A percentile compares a stretch with the other conserved stretches of the same genome.
phyloP scores from a whole-genome alignment of 1,140 invertebrate genomes.

The Polyergus mexicanus region DNA sequence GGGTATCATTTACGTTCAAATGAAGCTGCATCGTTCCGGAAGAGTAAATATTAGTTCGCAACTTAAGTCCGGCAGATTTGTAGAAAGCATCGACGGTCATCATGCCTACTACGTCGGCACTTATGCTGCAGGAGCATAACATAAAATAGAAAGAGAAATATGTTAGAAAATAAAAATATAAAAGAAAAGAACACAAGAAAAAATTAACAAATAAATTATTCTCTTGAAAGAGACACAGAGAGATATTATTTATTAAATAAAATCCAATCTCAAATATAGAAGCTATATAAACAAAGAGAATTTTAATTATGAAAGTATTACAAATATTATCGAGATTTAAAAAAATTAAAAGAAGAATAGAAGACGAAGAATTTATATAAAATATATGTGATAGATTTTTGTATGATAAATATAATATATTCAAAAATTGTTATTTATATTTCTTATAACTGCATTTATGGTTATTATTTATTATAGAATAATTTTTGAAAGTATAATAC shows the following conservation, averaged over 20 bases:
- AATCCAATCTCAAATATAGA: background rate
- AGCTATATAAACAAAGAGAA: background rate
- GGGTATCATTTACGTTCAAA: conserved; percentile 90
- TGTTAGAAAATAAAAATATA: background rate
- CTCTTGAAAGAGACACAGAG: background rate
- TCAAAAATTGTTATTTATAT: background rate
- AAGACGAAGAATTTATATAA: background rate
- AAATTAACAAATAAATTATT: conserved; percentile 6
- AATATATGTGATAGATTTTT: background rate
- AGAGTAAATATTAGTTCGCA: conserved; percentile 94
- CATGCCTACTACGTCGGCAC: conserved; percentile 92
- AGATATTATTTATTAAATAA: conserved; percentile 11
- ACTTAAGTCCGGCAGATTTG: conserved; percentile 92
- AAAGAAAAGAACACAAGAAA: background rate
- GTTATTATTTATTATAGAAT: conserved; percentile 5
- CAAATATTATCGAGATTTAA: background rate
- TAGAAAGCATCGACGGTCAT: conserved; percentile 95
- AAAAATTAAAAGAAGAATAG: background rate
- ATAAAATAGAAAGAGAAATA: background rate
- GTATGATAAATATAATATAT: background rate
- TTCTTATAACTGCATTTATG: background rate
- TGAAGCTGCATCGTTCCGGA: conserved; percentile 92
- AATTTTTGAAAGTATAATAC: background rate
- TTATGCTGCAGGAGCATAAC: conserved; percentile 88
- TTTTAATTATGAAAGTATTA: background rate